Percentiles rank a stretch among this genome's conserved stretches.
phyloP scores from a whole-genome alignment of 2,113 vertebrate species.

The Rhizomys pruinosus region DNA sequence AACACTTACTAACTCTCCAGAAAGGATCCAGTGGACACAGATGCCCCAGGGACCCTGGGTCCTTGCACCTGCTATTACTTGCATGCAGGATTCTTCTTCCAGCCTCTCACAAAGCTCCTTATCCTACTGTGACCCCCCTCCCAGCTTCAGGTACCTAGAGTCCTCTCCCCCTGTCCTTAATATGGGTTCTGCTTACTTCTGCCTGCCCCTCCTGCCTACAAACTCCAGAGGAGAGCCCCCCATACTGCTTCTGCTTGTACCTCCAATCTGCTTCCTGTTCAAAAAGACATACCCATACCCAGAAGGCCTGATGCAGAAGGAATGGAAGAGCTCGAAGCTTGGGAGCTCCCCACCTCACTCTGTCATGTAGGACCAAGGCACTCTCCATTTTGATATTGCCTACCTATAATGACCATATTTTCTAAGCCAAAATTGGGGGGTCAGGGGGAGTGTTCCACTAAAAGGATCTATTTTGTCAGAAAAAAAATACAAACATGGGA shows the following conservation, averaged over 20 bases:
- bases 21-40: neutral
- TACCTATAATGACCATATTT: neutral
- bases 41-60: too few species aligned
- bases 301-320: neutral
- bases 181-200: neutral
- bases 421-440: slow-evolving; percentile 12
- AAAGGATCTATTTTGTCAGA: neutral
- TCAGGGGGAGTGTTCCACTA: neutral
- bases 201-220: fast-evolving
- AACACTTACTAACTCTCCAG: neutral
- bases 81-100: neutral
- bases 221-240: neutral
- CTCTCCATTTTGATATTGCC: neutral
- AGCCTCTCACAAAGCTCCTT: too few species aligned
- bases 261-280: neutral
- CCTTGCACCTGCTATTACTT: neutral
- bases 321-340: fast-evolving
- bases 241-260: fast-evolving
- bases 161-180: fast-evolving
- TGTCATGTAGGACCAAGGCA: neutral
- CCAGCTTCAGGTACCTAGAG: neutral
- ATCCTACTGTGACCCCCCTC: too few species aligned
- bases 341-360: neutral
- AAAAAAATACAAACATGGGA: neutral
- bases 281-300: neutral